Evolutionary conservation across 2,888 invertebrate genomes (phyloP).

Genomic region (Pegoplata infirma): DNA sequence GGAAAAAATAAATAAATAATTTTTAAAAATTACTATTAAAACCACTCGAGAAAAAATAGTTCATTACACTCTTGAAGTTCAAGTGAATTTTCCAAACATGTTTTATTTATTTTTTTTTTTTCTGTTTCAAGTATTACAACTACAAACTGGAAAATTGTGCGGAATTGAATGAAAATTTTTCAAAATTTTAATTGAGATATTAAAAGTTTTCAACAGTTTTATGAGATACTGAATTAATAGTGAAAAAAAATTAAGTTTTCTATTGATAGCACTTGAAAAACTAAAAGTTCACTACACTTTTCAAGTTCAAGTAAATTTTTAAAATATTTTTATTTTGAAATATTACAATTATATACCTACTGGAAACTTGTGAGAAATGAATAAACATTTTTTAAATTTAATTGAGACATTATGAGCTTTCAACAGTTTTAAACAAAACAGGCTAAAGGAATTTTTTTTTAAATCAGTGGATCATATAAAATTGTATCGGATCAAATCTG

Average conservation of each 20-base stretch:
- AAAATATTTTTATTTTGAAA: slow-evolving; percentile 11
- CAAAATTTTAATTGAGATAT: too few species aligned
- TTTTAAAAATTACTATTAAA: neutral
- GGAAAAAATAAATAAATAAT: neutral
- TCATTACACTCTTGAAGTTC: slow-evolving; percentile 58
- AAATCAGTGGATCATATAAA: too few species aligned
- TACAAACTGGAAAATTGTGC: neutral
- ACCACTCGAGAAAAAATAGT: slow-evolving; percentile 53
- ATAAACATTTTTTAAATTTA: neutral
- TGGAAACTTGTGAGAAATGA: neutral
- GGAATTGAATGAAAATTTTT: neutral
- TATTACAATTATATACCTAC: slow-evolving; percentile 4
- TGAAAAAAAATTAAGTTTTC: neutral
- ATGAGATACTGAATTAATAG: too few species aligned
- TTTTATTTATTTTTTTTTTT: neutral
- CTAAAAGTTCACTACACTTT: slow-evolving; percentile 57
- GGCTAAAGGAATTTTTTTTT: too few species aligned
- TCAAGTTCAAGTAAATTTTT: slow-evolving; percentile 52
- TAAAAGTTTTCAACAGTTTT: too few species aligned
- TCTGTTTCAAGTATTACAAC: slow-evolving; percentile 20
- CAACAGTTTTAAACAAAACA: too few species aligned
- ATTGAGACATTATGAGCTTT: neutral
- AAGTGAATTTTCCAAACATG: slow-evolving; percentile 36
- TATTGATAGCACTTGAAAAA: slow-evolving; percentile 39
- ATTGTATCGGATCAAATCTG: too few species aligned